Evolutionary conservation across 2,113 vertebrate genomes (phyloP), one percentile per base, ranked within the genome.

Genomic region (Pedionomus torquatus): DNA sequence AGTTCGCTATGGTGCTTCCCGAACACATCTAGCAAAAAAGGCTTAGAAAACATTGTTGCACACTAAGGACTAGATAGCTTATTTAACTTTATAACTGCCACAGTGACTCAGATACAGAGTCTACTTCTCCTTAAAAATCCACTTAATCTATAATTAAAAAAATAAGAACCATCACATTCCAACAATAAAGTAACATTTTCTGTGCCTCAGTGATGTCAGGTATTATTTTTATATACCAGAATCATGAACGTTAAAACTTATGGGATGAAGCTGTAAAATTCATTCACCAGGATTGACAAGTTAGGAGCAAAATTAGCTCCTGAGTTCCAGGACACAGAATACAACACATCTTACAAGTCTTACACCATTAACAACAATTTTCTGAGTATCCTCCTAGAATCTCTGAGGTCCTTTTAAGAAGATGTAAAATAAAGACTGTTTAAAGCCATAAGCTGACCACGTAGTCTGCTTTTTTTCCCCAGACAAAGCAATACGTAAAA

Each of bases 401-500:
- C 82, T 87, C 80, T 48, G 33, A 52, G 37, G 91, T 74, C 43
- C 68, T 83, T 69, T 91, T 87, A 96, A 55, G 60, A 90, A 37
- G 66, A 70, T 30, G 79, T 30, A 86, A 95, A 96, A 88, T 88
- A 78, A 93, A 87, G 57, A 69, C 33, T n/a, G 41, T 70, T 93
- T 57, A 75, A 78, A 93, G 76, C 66, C 79, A 87, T 84, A 95
- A 87, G 79, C 17, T 87, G 81, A 74, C 77, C 96, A 75, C 14
- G 75, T 60, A 58, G 91, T 66, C 60, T 85, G 39, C 58, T 51
- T 87, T 93, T 57, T 13, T 30, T 17, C 10, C n/a, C 63, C 31
- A 90, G 60, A 86, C 37, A 91, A 95, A 91, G 72, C 77, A 95
- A 71, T 80, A 93, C 19, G n/a, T 83, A 78, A 94, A 94, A 91